Evolutionary conservation across 92 coral and sea anemone species (phyloP).

Genomic region (Zoanthus sansibaricus): DNA sequence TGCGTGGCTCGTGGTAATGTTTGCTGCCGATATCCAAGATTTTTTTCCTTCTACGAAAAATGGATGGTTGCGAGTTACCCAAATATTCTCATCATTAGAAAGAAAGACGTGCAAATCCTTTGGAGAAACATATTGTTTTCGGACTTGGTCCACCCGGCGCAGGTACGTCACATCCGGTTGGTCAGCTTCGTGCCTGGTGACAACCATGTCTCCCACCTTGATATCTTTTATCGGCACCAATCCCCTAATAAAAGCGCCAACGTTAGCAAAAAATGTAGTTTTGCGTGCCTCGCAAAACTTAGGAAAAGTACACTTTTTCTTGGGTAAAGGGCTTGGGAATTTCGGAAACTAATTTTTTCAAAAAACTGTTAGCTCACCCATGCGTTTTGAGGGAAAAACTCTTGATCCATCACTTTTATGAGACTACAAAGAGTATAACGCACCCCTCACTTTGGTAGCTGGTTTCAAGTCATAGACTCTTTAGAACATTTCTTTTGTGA

Average conservation of each 20-base stretch:
- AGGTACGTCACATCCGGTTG: slow-evolving; percentile 67
- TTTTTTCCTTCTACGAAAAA: slow-evolving; percentile 67
- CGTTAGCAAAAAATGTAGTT: background rate
- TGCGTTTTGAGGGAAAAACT: too few relatives aligned
- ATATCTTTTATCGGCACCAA: slow-evolving; percentile 78
- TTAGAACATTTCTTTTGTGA: too few relatives aligned
- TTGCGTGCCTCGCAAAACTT: too few relatives aligned
- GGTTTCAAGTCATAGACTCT: too few relatives aligned
- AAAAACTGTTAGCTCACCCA: too few relatives aligned
- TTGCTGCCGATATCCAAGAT: slow-evolving; percentile 77
- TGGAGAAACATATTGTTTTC: slow-evolving; percentile 71
- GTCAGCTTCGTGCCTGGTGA: slow-evolving; percentile 89
- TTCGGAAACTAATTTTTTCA: too few relatives aligned
- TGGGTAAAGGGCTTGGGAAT: too few relatives aligned
- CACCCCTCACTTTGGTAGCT: too few relatives aligned
- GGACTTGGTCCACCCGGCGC: slow-evolving; percentile 84
- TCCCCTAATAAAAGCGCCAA: slow-evolving; percentile 42
- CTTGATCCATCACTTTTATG: too few relatives aligned
- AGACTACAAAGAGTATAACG: too few relatives aligned
- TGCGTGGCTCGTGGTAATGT: slow-evolving; percentile 66
- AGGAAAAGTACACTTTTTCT: too few relatives aligned
- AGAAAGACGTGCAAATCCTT: slow-evolving; percentile 75
- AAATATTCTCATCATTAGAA: slow-evolving; percentile 70
- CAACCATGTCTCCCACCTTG: slow-evolving; percentile 80
- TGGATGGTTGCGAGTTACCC: slow-evolving; percentile 86